Base-by-base conservation (phyloP, 2,797 vertebrate species). In the Vultur gryphus region DNA sequence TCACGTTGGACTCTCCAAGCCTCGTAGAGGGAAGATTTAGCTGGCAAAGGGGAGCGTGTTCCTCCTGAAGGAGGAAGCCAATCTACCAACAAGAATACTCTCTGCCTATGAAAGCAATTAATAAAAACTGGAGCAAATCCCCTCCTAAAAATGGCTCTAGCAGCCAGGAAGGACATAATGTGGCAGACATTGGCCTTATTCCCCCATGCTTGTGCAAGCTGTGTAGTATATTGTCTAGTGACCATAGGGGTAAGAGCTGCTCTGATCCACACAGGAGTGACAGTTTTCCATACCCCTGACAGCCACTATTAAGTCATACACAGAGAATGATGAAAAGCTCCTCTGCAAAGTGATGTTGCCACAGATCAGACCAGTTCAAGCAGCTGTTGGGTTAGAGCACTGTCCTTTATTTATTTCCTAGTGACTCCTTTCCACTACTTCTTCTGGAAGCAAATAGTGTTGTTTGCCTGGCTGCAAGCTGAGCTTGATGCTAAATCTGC, bases 401-500 rank as follows among this genome's bases (percentile, higher is more conserved):
- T 0, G 5, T 35, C 57, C 51, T 70, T 77, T 82, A 62, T 89
- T 94, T 83, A 46, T 95, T 90, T 96, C 61, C 49, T 81, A 43
- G 61, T 43, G 58, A 55, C 67, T 94, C 26, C 35, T 81, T 87
- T 76, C 76, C 79, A 52, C 33, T 70, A 9, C 69, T 93, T 29
- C 84, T 83, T 82, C 79, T 95, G 84, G 59, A 94, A 93, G 59
- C 64, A 89, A 78, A 75, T 51, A 71, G 55, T 67, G 49, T 11
- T 84, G 65, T 89, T 94, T 89, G 70, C 49, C 44, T 62, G 79
- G 37, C 49, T 89, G 61, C 79, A 89, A 95, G 57, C 64, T 84
- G 76, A 87, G 80, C 73, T 82, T 78, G 58, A 62, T 93, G 90
- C 76, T 91, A 86, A 92, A 92, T 86, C 80, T 87, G 41, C 59